Conservation (phyloP, 2,113 vertebrate species). For the Carassius carassius region DNA sequence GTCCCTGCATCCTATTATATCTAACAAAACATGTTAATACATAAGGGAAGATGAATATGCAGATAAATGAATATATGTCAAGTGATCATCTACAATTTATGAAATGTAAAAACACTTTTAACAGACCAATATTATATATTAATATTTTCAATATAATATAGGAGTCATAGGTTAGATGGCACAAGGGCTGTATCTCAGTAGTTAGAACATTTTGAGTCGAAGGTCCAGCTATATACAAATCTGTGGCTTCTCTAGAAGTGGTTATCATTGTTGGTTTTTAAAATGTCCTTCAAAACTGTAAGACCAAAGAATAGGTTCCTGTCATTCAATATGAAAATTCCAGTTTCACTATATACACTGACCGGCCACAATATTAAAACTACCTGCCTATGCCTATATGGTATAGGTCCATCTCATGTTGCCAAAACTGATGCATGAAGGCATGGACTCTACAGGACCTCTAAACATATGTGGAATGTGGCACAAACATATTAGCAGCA, state of each 20-base stretch:
- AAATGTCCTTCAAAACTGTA: too few species aligned
- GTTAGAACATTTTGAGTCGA: not conserved
- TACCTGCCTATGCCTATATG: not conserved
- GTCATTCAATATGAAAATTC: too few species aligned
- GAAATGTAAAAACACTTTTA: not conserved
- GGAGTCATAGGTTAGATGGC: not conserved
- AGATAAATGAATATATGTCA: constrained; percentile 1
- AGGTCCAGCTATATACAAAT: not conserved
- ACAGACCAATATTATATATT: not conserved
- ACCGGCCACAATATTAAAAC: not conserved
- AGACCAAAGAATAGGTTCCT: too few species aligned
- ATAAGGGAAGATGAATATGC: not conserved
- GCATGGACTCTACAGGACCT: not conserved
- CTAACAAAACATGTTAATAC: not conserved
- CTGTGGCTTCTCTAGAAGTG: too few species aligned
- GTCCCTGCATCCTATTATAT: constrained; percentile 36
- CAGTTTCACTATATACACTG: not conserved
- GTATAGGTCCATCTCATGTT: not conserved
- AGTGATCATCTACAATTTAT: not conserved
- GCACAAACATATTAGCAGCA: not conserved
- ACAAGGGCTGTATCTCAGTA: too few species aligned
- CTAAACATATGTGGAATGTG: not conserved
- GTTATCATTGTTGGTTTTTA: too few species aligned
- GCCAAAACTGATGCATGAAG: not conserved
- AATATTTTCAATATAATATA: not conserved